These are phyloP conservation scores for Dermolepida albohirtum DNA, from an alignment of 2,888 invertebrate species.

Conservation along the genomic window DNA sequence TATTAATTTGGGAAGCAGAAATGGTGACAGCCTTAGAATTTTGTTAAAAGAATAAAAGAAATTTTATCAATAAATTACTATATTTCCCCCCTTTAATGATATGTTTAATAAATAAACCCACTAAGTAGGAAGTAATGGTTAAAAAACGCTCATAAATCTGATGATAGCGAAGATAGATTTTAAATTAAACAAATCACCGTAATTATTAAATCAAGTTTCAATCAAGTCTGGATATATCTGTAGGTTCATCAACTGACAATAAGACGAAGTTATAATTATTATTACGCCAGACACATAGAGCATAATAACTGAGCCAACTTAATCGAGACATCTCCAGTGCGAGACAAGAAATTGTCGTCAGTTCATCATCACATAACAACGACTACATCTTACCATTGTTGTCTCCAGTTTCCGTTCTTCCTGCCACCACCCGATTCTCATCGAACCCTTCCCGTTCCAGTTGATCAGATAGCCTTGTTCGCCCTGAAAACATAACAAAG, in stretches of 20 bases:
- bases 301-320: constrained; percentile 30
- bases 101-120: too few species aligned
- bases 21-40: too few species aligned
- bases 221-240: too few species aligned
- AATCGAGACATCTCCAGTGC: constrained; percentile 20
- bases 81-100: too few species aligned
- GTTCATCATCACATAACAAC: constrained; percentile 28
- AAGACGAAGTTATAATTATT: constrained; percentile 34
- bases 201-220: too few species aligned
- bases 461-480: constrained; percentile 54
- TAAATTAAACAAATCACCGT: too few species aligned
- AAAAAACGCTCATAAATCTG: too few species aligned
- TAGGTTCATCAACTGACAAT: constrained; percentile 31
- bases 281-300: constrained; percentile 30
- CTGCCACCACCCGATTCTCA: constrained; percentile 63
- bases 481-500: constrained; percentile 38
- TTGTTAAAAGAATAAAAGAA: too few species aligned
- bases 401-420: constrained; percentile 58
- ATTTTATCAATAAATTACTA: too few species aligned
- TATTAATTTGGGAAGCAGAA: too few species aligned
- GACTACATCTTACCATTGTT: constrained; percentile 52
- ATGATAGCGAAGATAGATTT: too few species aligned
- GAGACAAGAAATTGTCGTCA: constrained; percentile 15
- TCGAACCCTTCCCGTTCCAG: constrained; percentile 56
- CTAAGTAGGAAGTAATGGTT: too few species aligned